phyloP scores from a whole-genome alignment of 2,888 invertebrate species.

The Tiliacea aurago region DNA sequence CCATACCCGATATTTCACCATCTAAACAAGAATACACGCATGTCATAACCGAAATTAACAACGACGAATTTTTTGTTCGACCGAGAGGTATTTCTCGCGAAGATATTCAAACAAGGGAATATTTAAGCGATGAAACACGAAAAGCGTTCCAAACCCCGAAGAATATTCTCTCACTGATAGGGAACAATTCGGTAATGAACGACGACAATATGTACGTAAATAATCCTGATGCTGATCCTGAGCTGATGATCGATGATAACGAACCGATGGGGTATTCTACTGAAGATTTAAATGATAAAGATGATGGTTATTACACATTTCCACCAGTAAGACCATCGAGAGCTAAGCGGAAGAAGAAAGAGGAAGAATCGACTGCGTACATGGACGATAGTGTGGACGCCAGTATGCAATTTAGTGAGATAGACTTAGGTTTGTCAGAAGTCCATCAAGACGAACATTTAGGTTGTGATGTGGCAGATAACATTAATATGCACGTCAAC shows the following conservation, averaged over 20 bases:
- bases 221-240: conserved; percentile 83
- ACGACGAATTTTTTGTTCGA: conserved; percentile 96
- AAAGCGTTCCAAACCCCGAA: conserved; percentile 93
- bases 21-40: conserved; percentile 87
- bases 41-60: conserved; percentile 96
- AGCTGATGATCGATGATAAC: conserved; percentile 81
- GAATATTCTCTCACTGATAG: conserved; percentile 92
- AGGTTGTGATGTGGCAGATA: conserved; percentile 66
- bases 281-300: conserved; percentile 86
- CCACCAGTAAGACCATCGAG: conserved; percentile 90
- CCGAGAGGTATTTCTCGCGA: conserved; percentile 95
- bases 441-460: conserved; percentile 84
- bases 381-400: conserved; percentile 85
- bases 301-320: conserved; percentile 89
- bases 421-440: conserved; percentile 86
- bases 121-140: conserved; percentile 94
- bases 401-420: conserved; percentile 86
- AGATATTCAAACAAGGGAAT: conserved; percentile 94
- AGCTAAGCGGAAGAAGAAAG: conserved; percentile 89
- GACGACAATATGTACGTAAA: conserved; percentile 81
- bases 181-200: conserved; percentile 79
- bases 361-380: conserved; percentile 80
- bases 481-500: conserved; percentile 73
- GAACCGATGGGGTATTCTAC: conserved; percentile 81
- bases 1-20: conserved; percentile 81